Conservation (phyloP, 2,113 vertebrate genomes). For the Phoxinus phoxinus region DNA sequence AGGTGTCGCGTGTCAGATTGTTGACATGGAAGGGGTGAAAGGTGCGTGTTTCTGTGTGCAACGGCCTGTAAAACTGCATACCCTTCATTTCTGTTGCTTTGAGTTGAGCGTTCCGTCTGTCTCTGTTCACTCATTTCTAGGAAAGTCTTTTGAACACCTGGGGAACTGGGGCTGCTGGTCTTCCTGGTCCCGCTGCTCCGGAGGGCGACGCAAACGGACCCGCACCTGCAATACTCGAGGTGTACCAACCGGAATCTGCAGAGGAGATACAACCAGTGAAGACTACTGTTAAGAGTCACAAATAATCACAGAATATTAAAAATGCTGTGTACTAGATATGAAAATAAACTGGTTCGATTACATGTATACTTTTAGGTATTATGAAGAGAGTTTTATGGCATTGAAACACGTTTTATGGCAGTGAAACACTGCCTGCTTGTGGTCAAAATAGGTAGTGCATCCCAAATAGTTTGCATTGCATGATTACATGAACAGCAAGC, state of each 20-base stretch:
- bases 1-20: conserved; percentile 82
- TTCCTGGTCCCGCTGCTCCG: conserved; percentile 69
- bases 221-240: conserved; percentile 73
- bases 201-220: conserved; percentile 65
- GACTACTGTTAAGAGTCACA: conserved; percentile 67
- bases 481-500: not conserved
- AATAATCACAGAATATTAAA: not conserved
- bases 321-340: not conserved
- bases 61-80: not conserved
- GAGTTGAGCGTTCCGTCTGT: not conserved
- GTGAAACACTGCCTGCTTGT: conserved; percentile 3
- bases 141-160: conserved; percentile 57
- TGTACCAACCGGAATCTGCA: conserved; percentile 67
- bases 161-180: conserved; percentile 84
- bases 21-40: conserved; percentile 54
- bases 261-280: conserved; percentile 68
- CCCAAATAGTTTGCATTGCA: not conserved
- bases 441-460: not conserved
- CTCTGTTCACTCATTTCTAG: conserved; percentile 10
- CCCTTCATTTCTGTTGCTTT: not conserved
- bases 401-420: not conserved
- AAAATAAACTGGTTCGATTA: not conserved
- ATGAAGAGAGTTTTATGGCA: not conserved
- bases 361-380: not conserved
- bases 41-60: conserved; percentile 63